A percentile compares a stretch with the other conserved stretches of the same genome.
Evolutionary conservation across 1,140 invertebrate genomes (phyloP).

Genomic region (Microplitis mediator): DNA sequence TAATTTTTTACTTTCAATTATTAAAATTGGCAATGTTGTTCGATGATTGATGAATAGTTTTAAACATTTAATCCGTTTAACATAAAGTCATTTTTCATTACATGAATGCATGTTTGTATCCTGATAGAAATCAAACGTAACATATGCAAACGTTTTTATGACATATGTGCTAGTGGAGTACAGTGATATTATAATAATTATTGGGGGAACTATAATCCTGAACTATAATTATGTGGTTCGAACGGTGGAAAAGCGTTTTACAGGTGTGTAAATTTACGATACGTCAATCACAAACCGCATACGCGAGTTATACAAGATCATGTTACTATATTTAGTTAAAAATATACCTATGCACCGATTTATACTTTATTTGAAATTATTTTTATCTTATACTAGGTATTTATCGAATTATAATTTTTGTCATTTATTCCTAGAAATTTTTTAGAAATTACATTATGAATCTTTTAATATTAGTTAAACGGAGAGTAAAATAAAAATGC

Average conservation of each 20-base stretch:
- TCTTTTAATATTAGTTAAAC: no score
- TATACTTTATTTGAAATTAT: not conserved
- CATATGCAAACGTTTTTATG: constrained; percentile 11
- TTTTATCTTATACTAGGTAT: no score
- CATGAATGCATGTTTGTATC: not conserved
- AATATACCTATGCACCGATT: no score
- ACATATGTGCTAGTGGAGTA: constrained; percentile 18
- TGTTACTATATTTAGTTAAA: not conserved
- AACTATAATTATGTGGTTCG: constrained; percentile 24
- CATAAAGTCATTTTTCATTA: not conserved
- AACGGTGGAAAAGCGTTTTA: constrained; percentile 32
- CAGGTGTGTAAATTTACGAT: constrained; percentile 42
- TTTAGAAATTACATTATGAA: no score
- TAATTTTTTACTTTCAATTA: no score
- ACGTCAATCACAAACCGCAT: constrained; percentile 10
- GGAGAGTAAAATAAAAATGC: no score
- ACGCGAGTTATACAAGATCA: constrained; percentile 1
- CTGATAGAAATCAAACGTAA: not conserved
- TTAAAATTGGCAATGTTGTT: no score
- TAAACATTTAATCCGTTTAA: not conserved
- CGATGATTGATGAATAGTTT: no score
- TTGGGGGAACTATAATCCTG: constrained; percentile 11
- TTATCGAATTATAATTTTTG: no score
- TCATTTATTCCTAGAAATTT: no score
- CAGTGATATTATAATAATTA: constrained; percentile 13